A percentile compares a stretch with the other conserved stretches of the same genome.
phyloP scores from a whole-genome alignment of 2,113 vertebrate genomes.

The Xiphophorus couchianus region DNA sequence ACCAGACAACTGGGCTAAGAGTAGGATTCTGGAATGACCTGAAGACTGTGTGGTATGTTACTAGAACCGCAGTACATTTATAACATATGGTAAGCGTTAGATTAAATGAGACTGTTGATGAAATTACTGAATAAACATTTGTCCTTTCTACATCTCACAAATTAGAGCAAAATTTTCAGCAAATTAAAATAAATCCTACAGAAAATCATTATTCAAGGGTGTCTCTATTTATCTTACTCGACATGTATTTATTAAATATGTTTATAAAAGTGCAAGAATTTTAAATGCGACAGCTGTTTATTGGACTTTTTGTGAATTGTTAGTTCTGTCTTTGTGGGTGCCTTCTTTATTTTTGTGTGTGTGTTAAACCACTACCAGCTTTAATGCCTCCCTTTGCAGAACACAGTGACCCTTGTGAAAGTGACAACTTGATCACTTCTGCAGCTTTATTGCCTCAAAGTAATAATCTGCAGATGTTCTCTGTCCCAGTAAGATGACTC shows the following conservation, averaged over 20 bases:
- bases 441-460: neutral
- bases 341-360: conserved; percentile 6
- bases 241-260: conserved; percentile 24
- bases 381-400: neutral
- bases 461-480: neutral
- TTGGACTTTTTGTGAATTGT: neutral
- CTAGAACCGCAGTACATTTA: too few species aligned
- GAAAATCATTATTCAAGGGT: conserved; percentile 18
- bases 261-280: conserved; percentile 3
- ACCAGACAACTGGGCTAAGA: too few species aligned
- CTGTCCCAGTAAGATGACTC: conserved; percentile 1
- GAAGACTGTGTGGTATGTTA: too few species aligned
- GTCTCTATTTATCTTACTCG: conserved; percentile 24
- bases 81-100: too few species aligned
- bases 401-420: neutral
- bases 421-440: conserved; percentile 5
- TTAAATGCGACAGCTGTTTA: conserved; percentile 1
- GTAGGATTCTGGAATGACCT: too few species aligned
- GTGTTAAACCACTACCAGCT: neutral
- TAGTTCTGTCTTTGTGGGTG: neutral
- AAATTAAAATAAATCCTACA: conserved; percentile 19
- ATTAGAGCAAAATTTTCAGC: conserved; percentile 24
- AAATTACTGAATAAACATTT: neutral
- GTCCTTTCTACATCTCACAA: too few species aligned
- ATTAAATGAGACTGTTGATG: too few species aligned